Percentiles rank a stretch among this genome's conserved stretches.
Conservation (phyloP, 2,888 invertebrate genomes). For the Hemistola chrysoprasaria region DNA sequence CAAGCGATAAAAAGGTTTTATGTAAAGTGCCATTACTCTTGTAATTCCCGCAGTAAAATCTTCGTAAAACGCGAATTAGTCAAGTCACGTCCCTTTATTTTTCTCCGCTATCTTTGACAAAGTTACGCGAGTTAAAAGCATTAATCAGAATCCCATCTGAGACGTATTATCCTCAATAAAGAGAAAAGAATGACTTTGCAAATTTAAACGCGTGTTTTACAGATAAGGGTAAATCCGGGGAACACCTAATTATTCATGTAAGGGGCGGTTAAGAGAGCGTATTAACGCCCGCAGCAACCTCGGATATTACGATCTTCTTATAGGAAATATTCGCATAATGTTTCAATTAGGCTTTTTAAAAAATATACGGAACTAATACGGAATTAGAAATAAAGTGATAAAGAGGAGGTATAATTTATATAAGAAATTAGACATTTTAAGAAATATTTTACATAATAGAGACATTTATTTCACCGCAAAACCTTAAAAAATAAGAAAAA, state of each 20-base stretch:
- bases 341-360: too few species aligned
- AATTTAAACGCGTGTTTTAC: conserved; percentile 77
- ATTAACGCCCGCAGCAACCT: conserved; percentile 66
- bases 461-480: conserved; percentile 36
- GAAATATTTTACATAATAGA: neutral
- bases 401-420: too few species aligned
- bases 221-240: conserved; percentile 74
- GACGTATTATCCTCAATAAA: conserved; percentile 81
- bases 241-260: conserved; percentile 82
- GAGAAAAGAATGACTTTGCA: conserved; percentile 78
- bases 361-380: too few species aligned
- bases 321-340: too few species aligned
- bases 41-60: conserved; percentile 36
- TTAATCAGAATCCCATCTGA: conserved; percentile 78
- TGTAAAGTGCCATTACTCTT: conserved; percentile 42
- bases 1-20: conserved; percentile 31
- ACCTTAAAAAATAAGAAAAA: conserved; percentile 19
- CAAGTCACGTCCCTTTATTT: conserved; percentile 79
- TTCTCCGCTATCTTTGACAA: conserved; percentile 76
- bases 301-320: too few species aligned
- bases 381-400: too few species aligned
- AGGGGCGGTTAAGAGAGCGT: conserved; percentile 74
- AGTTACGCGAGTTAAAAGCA: conserved; percentile 71
- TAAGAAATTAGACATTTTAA: too few species aligned
- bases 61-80: conserved; percentile 68